Percentiles rank a stretch among this genome's conserved stretches.
phyloP scores from a whole-genome alignment of 2,888 invertebrate genomes.

The Phorcus lineatus region DNA sequence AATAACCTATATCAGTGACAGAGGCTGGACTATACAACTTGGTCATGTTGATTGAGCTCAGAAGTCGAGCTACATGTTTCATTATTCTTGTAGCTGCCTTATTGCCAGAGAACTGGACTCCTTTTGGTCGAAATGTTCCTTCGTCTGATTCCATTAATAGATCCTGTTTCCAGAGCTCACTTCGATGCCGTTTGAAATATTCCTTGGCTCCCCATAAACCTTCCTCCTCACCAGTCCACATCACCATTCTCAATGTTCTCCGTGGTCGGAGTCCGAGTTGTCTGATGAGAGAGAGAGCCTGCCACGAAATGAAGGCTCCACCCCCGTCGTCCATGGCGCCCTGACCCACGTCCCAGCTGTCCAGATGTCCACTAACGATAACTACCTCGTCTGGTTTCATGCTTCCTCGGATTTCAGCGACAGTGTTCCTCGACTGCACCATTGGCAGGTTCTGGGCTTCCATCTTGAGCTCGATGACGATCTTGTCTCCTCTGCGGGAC shows the following conservation, averaged over 20 bases:
- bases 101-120: constrained; percentile 80
- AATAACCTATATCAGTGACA: constrained; percentile 83
- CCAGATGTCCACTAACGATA: constrained; percentile 88
- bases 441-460: constrained; percentile 79
- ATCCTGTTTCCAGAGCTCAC: constrained; percentile 81
- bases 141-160: constrained; percentile 89
- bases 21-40: constrained; percentile 76
- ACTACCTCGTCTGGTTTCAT: constrained; percentile 78
- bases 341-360: constrained; percentile 91
- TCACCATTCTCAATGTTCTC: constrained; percentile 84
- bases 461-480: constrained; percentile 81
- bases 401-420: constrained; percentile 60
- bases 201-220: constrained; percentile 38
- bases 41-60: constrained; percentile 83
- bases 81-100: constrained; percentile 77
- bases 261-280: constrained; percentile 81
- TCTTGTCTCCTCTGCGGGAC: constrained; percentile 75
- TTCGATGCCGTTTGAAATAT: constrained; percentile 41
- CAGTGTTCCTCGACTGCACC: constrained; percentile 81
- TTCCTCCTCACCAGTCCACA: constrained; percentile 85
- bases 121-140: constrained; percentile 86
- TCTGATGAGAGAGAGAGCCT: constrained; percentile 82
- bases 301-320: constrained; percentile 87
- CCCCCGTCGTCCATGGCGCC: constrained; percentile 91
- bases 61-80: constrained; percentile 82